These are phyloP conservation scores for Hypolimnas misippus DNA, from an alignment of 2,888 invertebrate genomes.

Conservation along the genomic window DNA sequence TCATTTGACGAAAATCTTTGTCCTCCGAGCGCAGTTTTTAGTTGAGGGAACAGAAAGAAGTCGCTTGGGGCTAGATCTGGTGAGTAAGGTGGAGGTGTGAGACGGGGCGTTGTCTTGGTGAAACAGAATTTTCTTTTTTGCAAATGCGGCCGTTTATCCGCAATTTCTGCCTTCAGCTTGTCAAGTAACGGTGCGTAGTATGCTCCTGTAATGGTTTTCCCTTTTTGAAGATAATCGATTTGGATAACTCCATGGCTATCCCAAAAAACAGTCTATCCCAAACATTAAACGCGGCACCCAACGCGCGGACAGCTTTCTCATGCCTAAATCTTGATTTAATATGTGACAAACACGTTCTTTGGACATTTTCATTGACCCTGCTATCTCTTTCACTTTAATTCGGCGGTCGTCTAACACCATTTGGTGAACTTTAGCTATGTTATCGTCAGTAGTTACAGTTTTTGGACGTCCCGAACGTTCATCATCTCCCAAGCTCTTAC, in stretches of 20 bases:
- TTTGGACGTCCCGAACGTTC: conserved; percentile 40
- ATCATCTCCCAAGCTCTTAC: conserved; percentile 41
- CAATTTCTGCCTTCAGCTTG: conserved; percentile 22
- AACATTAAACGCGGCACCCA: conserved; percentile 20
- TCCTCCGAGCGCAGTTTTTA: neutral
- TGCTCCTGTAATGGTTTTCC: neutral
- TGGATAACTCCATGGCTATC: neutral
- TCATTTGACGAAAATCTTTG: neutral
- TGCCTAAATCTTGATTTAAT: conserved; percentile 13
- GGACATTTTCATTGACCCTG: conserved; percentile 27
- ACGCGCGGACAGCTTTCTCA: conserved; percentile 11
- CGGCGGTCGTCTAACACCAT: conserved; percentile 1
- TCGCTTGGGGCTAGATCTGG: conserved; percentile 38
- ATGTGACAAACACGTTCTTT: conserved; percentile 31
- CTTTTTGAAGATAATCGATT: neutral
- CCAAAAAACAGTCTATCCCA: conserved; percentile 8
- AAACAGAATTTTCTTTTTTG: neutral
- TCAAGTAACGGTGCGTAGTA: conserved; percentile 19
- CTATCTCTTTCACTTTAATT: conserved; percentile 38
- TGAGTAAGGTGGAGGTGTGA: conserved; percentile 37
- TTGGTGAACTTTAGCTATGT: neutral
- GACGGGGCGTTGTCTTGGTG: conserved; percentile 16
- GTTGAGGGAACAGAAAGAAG: neutral
- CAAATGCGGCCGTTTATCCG: conserved; percentile 28
- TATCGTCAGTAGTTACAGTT: conserved; percentile 22